Conservation (phyloP, 2,888 invertebrate species). For the Galerucella pusilla region DNA sequence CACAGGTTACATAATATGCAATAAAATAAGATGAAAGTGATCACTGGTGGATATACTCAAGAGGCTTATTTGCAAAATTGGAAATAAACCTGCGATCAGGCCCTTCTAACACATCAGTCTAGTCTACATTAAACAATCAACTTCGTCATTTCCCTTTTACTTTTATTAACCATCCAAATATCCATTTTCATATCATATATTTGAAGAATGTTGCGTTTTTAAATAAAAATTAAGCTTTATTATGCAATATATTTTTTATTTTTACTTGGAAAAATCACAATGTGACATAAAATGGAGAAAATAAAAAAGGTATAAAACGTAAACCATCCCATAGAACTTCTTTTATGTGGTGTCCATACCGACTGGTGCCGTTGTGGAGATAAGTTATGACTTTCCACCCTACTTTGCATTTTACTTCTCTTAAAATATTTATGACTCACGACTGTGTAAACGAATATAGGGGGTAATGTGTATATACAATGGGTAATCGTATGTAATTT, state of each 20-base stretch:
- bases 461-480: constrained; percentile 13
- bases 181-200: constrained; percentile 27
- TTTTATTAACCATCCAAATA: constrained; percentile 30
- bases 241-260: constrained; percentile 59
- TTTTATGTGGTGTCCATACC: constrained; percentile 57
- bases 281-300: constrained; percentile 60
- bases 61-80: not conserved
- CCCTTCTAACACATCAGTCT: not conserved
- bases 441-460: constrained; percentile 13
- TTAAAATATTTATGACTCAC: constrained; percentile 45
- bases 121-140: constrained; percentile 11
- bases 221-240: constrained; percentile 60
- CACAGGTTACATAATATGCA: no score
- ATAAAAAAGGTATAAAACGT: constrained; percentile 61
- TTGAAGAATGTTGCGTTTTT: constrained; percentile 28
- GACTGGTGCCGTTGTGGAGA: constrained; percentile 49
- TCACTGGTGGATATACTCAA: not conserved
- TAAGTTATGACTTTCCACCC: constrained; percentile 44
- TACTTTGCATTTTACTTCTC: constrained; percentile 46
- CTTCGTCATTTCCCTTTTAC: constrained; percentile 1
- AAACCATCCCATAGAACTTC: constrained; percentile 57
- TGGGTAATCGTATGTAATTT: constrained; percentile 15
- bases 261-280: constrained; percentile 59
- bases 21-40: no score
- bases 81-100: not conserved